A percentile compares a stretch with the other conserved stretches of the same genome.
These are phyloP conservation scores for Microctenopoma stevenorrisi DNA, from an alignment of 2,797 vertebrate genomes.

Conservation along the genomic window DNA sequence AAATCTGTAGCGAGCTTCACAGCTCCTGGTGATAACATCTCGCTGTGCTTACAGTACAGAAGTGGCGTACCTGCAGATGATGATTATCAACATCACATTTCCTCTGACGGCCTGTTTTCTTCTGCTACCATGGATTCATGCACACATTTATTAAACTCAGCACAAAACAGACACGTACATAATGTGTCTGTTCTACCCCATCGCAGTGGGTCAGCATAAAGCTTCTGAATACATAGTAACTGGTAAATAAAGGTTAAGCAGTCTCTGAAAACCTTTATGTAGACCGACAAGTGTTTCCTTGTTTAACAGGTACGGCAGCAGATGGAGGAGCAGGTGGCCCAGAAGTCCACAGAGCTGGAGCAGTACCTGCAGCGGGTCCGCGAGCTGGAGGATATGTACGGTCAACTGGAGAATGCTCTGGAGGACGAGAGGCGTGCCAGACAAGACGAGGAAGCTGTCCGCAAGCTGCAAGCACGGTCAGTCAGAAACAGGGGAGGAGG, in stretches of 20 bases:
- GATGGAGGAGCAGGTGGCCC: constrained; percentile 96
- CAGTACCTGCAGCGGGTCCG: constrained; percentile 92
- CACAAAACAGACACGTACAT: too few species aligned
- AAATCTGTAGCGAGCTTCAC: background rate
- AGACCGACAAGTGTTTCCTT: background rate
- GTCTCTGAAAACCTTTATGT: too few species aligned
- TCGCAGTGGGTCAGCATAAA: too few species aligned
- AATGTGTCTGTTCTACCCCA: too few species aligned
- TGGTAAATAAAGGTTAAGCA: too few species aligned
- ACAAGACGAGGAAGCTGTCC: constrained; percentile 93
- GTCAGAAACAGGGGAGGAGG: constrained; percentile 4
- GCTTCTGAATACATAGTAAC: too few species aligned
- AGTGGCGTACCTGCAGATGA: background rate
- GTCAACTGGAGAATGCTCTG: constrained; percentile 91
- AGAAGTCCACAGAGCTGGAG: constrained; percentile 95
- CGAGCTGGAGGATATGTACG: constrained; percentile 95
- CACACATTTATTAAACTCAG: too few species aligned
- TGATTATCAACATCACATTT: constrained; percentile 4
- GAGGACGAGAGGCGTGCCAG: constrained; percentile 92
- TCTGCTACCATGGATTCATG: background rate
- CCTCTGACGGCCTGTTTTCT: background rate
- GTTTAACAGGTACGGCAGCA: constrained; percentile 89
- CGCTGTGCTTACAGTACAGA: background rate
- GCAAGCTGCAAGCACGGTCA: constrained; percentile 93
- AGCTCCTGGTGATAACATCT: constrained; percentile 11